Evolutionary conservation across 64 coral and sea anemone genomes (phyloP).

Genomic region (Acropora yongei): DNA sequence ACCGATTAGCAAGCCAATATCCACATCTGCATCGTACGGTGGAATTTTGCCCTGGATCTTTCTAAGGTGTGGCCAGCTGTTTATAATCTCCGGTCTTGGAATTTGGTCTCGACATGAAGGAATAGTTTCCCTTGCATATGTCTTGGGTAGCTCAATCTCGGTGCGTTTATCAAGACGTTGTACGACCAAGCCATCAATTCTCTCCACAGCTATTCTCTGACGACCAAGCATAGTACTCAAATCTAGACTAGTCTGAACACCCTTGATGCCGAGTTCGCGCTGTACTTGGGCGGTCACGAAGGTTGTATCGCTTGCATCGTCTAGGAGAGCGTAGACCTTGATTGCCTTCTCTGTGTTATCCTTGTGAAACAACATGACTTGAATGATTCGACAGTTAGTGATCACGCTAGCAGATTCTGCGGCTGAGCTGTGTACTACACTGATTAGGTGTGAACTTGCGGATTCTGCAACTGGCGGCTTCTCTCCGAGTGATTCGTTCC

Average conservation of each 20-base stretch:
- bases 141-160: conserved; percentile 51
- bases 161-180: conserved; percentile 24
- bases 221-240: conserved; percentile 7
- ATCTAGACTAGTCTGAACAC: conserved; percentile 27
- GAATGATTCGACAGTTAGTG: conserved; percentile 49
- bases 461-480: neutral
- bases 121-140: neutral
- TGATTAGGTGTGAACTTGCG: too few species aligned
- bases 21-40: too few species aligned
- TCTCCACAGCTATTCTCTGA: neutral
- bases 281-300: conserved; percentile 39
- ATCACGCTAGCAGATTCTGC: neutral
- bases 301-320: conserved; percentile 65
- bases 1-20: too few species aligned
- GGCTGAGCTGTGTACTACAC: neutral
- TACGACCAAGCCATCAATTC: conserved; percentile 50
- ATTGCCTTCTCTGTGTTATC: conserved; percentile 27
- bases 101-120: too few species aligned
- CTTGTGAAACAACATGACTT: conserved; percentile 55
- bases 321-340: conserved; percentile 66
- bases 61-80: too few species aligned
- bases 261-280: conserved; percentile 41
- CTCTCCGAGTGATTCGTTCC: neutral
- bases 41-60: too few species aligned
- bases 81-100: too few species aligned